These are phyloP conservation scores for Lytechinus pictus DNA, from an alignment of 35 echinoderm and acorn worm species.

Conservation along the genomic window DNA sequence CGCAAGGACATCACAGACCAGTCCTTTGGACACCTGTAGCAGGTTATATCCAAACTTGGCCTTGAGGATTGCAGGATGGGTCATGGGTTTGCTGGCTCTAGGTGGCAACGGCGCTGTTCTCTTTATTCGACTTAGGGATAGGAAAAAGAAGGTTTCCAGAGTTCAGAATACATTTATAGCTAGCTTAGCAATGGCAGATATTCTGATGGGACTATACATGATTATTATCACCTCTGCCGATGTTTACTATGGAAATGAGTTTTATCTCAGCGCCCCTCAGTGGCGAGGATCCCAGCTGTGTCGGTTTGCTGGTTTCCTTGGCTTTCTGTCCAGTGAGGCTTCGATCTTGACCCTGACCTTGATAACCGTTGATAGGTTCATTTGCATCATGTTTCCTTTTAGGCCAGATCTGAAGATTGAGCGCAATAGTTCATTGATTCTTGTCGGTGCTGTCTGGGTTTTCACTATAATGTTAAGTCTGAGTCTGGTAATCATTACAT, in stretches of 20 bases:
- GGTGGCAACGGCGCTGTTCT: neutral
- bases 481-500: no score
- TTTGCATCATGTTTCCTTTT: conserved; percentile 65
- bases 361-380: no score
- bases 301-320: conserved; percentile 70
- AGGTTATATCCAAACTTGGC: no score
- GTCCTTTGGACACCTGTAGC: no score
- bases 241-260: conserved; percentile 60
- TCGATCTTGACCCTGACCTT: neutral
- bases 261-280: conserved; percentile 45
- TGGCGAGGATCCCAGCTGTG: conserved; percentile 60
- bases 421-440: neutral
- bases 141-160: neutral
- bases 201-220: conserved; percentile 78
- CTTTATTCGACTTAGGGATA: neutral
- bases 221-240: conserved; percentile 71
- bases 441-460: no score
- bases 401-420: conserved; percentile 2
- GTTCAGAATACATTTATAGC: conserved; percentile 49
- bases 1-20: neutral
- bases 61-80: no score
- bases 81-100: neutral
- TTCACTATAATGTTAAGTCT: no score
- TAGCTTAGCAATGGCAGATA: conserved; percentile 73
- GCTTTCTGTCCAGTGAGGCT: conserved; percentile 80